Evolutionary conservation across 2,797 vertebrate genomes (phyloP), one percentile per base, ranked within the genome.

Genomic region (Echeneis naucrates): DNA sequence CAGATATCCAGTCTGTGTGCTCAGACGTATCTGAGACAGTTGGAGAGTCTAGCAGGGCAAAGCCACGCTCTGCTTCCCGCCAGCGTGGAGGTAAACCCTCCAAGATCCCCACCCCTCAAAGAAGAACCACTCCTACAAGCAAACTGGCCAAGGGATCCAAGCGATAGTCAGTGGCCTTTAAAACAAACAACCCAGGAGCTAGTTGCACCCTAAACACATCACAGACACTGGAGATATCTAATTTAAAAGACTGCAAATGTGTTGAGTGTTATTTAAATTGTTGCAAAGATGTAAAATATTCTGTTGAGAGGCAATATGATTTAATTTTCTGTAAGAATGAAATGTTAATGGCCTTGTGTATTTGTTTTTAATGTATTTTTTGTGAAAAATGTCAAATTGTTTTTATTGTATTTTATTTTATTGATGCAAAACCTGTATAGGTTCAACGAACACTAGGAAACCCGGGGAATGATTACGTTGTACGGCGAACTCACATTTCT

Each of bases 1-100:
- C 98, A 1, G 98, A 99, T 89, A 99, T 99, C 90, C 97, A 97
- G 87, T 99, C 98, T 0, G 96, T 97, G 50, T 99, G 96, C 89
- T 99, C 98, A 1, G 98, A 99, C 8, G 68, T 89, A 86, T 96
- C 95, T 1, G 98, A 99, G 90, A 95, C 93, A 8, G 95, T 94
- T 19, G 95, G 95, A 11, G 95, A 95, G 55, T 85, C 95, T 1
- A 85, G 91, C 67, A 95, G 95, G 67, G 93, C 92, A 0, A 94
- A 93, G 0, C 95, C 96, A 5, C 96, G 97, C 81, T 94, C 96
- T 8, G 90, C 93, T 27, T 93, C 95, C 87, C 96, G 96, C 71
- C 94, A 96, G 19, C 94, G 93, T 12, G 92, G 95, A 71, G 94
- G 93, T 42, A 99, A 97, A 88, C 96, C 96, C 91, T 97, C 98